Conservation (phyloP, 1,140 invertebrate genomes). For the Caerostris extrusa region DNA sequence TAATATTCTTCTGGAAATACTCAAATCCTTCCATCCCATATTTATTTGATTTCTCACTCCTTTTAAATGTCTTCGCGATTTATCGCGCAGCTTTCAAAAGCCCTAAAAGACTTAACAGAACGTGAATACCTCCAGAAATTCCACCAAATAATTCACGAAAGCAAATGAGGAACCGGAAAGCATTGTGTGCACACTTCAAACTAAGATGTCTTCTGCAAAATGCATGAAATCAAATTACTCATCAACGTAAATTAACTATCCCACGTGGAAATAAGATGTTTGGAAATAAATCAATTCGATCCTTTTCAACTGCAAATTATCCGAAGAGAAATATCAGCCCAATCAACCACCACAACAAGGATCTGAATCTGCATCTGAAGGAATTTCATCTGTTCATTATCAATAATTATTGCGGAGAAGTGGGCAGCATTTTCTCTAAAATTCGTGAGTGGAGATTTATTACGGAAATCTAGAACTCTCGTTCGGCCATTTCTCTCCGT, state of each 20-base stretch:
- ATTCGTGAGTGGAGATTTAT: constrained; percentile 12
- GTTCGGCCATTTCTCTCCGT: not conserved
- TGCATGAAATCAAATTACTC: not conserved
- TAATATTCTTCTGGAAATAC: too few species aligned
- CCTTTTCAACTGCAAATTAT: constrained; percentile 19
- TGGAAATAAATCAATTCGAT: not conserved
- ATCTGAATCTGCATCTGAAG: not conserved
- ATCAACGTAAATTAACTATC: not conserved
- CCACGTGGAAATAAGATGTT: not conserved
- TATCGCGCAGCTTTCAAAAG: too few species aligned
- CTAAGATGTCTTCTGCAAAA: not conserved
- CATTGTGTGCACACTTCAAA: not conserved
- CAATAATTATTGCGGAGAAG: constrained; percentile 26
- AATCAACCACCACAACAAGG: not conserved
- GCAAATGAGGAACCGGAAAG: too few species aligned
- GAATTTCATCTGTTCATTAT: not conserved
- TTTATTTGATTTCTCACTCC: too few species aligned
- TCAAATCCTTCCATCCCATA: too few species aligned
- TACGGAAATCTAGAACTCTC: not conserved
- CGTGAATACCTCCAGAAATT: too few species aligned
- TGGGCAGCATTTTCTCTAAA: not conserved
- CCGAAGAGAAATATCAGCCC: not conserved
- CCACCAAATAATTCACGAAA: too few species aligned
- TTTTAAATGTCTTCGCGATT: too few species aligned
- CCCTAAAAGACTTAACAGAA: too few species aligned